A percentile compares a stretch with the other conserved stretches of the same genome.
These are phyloP conservation scores for Oscheius myriophilus DNA, from an alignment of 2,888 invertebrate species.

Conservation along the genomic window DNA sequence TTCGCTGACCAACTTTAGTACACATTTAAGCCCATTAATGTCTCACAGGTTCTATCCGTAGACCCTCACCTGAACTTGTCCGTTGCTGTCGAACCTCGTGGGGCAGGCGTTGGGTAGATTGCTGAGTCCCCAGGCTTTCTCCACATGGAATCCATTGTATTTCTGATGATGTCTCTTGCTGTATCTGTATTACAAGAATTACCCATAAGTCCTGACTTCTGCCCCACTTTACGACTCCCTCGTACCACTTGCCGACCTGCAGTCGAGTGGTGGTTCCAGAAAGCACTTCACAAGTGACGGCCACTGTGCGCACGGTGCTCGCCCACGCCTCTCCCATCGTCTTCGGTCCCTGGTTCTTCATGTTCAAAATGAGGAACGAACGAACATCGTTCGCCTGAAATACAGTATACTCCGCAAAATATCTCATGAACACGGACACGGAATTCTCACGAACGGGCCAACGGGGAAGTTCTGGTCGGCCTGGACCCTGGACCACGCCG, in stretches of 20 bases:
- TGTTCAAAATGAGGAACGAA: neutral
- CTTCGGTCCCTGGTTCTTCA: neutral
- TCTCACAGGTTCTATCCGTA: too few species aligned
- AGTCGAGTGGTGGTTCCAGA: neutral
- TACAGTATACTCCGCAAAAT: too few species aligned
- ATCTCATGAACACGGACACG: too few species aligned
- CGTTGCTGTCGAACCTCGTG: too few species aligned
- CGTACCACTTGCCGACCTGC: constrained; percentile 12
- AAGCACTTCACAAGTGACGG: neutral
- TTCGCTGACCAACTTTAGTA: too few species aligned
- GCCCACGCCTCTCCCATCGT: constrained; percentile 14
- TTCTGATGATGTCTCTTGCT: neutral
- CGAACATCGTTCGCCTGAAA: constrained; percentile 5
- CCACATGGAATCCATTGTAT: constrained; percentile 6
- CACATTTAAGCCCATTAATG: too few species aligned
- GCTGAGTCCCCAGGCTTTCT: constrained; percentile 3
- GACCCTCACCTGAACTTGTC: too few species aligned
- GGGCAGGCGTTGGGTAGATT: too few species aligned
- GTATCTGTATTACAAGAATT: constrained; percentile 1
- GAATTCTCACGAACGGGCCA: too few species aligned
- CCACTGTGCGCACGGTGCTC: neutral
- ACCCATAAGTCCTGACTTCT: neutral
- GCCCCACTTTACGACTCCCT: constrained; percentile 15
- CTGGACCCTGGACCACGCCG: too few species aligned
- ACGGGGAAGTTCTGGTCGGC: too few species aligned